Evolutionary conservation across 2,797 vertebrate species (phyloP).

Genomic region (Staurois parvus): DNA sequence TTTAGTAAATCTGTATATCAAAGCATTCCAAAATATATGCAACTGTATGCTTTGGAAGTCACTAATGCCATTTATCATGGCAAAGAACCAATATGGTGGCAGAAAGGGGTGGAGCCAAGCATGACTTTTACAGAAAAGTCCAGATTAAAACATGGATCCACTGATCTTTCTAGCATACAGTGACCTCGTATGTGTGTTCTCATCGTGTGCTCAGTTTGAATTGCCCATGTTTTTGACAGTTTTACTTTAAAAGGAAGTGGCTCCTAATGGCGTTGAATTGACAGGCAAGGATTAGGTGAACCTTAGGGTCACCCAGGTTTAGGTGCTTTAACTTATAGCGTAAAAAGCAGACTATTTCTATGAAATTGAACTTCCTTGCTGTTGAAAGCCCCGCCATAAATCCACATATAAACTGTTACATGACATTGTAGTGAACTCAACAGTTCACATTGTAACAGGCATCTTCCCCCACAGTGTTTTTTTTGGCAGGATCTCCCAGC

Average conservation of each 20-base stretch:
- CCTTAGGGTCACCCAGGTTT: not conserved
- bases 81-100: not conserved
- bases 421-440: conserved; percentile 78
- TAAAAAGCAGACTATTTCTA: conserved; percentile 42
- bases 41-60: too few species aligned
- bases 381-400: conserved; percentile 64
- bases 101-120: not conserved
- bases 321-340: conserved; percentile 41
- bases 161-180: too few species aligned
- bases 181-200: not conserved
- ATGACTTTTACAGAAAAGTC: not conserved
- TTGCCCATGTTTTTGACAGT: not conserved
- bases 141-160: not conserved
- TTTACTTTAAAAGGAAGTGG: not conserved
- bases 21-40: too few species aligned
- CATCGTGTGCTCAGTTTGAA: not conserved
- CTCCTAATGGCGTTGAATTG: not conserved
- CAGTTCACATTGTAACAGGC: conserved; percentile 79
- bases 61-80: too few species aligned
- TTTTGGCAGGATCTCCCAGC: conserved; percentile 85
- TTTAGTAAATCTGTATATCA: too few species aligned
- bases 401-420: conserved; percentile 68
- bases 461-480: conserved; percentile 89
- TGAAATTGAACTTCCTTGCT: conserved; percentile 65
- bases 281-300: conserved; percentile 28